Evolutionary conservation across 2,113 vertebrate species (phyloP).

Genomic region (Chrysochloris asiatica): DNA sequence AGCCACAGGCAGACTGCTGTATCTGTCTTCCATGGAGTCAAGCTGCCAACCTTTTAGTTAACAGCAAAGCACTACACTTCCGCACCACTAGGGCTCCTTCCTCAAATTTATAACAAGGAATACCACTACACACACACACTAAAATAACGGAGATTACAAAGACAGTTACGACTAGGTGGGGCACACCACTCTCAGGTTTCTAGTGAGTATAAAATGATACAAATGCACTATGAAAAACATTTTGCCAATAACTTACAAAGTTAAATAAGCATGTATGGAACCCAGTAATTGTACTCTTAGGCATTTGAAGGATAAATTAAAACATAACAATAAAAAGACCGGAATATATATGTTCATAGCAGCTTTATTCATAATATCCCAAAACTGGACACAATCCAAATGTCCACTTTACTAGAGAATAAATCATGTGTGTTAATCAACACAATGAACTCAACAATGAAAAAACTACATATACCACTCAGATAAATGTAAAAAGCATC

Average conservation of each 20-base stretch:
- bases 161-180: neutral
- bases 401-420: constrained; percentile 21
- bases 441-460: constrained; percentile 3
- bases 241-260: neutral
- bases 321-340: constrained; percentile 44
- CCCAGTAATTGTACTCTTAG: neutral
- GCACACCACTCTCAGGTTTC: neutral
- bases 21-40: neutral
- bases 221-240: constrained; percentile 19
- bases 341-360: neutral
- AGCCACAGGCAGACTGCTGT: neutral
- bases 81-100: neutral
- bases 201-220: neutral
- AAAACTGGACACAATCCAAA: constrained; percentile 40
- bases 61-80: neutral
- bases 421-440: too few relatives aligned
- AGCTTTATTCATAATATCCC: neutral
- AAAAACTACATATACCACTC: neutral
- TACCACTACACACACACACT: neutral
- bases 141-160: constrained; percentile 21
- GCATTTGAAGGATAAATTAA: constrained; percentile 34
- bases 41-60: neutral
- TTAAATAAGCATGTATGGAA: neutral
- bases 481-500: constrained; percentile 28
- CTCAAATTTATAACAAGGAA: constrained; percentile 30